Conservation (phyloP, 2,888 invertebrate species). For the Poecilobothrus nobilitatus region DNA sequence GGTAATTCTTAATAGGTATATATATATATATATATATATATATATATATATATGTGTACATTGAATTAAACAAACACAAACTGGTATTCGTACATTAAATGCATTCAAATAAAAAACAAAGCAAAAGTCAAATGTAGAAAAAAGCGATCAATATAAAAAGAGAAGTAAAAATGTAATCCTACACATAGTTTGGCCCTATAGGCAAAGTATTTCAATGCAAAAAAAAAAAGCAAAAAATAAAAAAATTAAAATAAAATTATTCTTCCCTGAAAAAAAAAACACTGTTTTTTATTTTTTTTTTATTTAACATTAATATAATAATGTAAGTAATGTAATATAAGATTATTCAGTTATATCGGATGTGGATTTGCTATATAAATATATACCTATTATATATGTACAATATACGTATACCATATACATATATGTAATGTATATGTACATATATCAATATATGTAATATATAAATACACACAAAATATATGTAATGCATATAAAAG, state of each 20-base stretch:
- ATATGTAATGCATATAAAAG: no score
- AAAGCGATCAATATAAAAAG: not conserved
- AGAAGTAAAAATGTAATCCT: not conserved
- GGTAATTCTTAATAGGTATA: no score
- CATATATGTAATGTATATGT: no score
- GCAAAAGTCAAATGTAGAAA: not conserved
- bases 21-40: no score
- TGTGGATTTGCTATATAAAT: not conserved
- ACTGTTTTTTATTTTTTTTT: not conserved
- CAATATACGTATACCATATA: no score
- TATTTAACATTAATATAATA: not conserved
- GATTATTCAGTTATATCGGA: not conserved
- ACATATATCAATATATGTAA: no score
- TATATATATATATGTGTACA: not conserved
- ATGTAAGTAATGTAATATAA: not conserved
- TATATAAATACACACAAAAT: no score
- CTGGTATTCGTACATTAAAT: not conserved
- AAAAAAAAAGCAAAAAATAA: not conserved
- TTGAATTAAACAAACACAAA: not conserved
- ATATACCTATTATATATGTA: no score
- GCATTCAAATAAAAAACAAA: not conserved
- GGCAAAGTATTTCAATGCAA: not conserved
- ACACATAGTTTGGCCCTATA: conserved; percentile 4
- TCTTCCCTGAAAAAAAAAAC: not conserved
- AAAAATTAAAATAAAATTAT: not conserved